A percentile compares a stretch with the other conserved stretches of the same genome.
Evolutionary conservation across 1,140 invertebrate species (phyloP).

Genomic region (Brachionus asplanchnoidis): DNA sequence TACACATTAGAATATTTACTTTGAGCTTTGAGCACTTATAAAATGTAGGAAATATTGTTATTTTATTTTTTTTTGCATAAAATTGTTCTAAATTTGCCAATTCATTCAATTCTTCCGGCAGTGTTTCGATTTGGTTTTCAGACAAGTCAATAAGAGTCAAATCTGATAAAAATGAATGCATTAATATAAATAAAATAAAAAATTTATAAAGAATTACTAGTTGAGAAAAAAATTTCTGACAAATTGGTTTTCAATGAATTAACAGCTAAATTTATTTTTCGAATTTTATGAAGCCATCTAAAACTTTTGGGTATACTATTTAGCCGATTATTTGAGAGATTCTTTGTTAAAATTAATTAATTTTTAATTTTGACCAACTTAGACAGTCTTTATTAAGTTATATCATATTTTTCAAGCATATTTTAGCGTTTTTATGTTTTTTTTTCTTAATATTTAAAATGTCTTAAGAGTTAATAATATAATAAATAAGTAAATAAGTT

Average conservation of each 20-base stretch:
- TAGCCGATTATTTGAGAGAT: slow-evolving; percentile 64
- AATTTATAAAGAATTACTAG: not conserved
- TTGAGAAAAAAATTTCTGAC: slow-evolving; percentile 52
- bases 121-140: slow-evolving; percentile 66
- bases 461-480: too few species aligned
- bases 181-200: too few species aligned
- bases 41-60: slow-evolving; percentile 58
- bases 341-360: slow-evolving; percentile 53
- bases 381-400: too few species aligned
- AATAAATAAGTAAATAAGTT: too few species aligned
- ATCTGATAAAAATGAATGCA: slow-evolving; percentile 50
- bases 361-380: not conserved
- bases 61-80: slow-evolving; percentile 70
- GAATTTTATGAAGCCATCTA: slow-evolving; percentile 62
- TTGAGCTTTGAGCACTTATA: slow-evolving; percentile 52
- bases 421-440: too few species aligned
- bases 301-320: slow-evolving; percentile 60
- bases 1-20: slow-evolving; percentile 45
- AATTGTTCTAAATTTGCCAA: slow-evolving; percentile 73
- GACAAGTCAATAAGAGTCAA: slow-evolving; percentile 69
- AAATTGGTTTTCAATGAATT: slow-evolving; percentile 62
- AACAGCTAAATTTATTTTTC: slow-evolving; percentile 61
- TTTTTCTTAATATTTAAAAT: too few species aligned
- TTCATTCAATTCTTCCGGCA: slow-evolving; percentile 71
- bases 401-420: too few species aligned